Evolutionary conservation across 2,888 invertebrate genomes (phyloP).

Genomic region (Philhelius pedissequus): DNA sequence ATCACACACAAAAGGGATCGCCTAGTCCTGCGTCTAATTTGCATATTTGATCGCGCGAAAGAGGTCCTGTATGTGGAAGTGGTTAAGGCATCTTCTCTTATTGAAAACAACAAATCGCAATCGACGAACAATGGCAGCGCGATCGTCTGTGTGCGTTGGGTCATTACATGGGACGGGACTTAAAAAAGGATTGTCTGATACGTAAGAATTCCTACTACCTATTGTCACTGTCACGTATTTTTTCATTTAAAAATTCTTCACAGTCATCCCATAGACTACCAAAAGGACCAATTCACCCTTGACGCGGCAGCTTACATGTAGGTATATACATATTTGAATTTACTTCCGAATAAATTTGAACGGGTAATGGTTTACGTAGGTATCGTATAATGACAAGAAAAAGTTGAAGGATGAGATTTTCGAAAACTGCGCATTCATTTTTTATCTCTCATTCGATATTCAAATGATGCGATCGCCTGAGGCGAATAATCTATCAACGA

Average conservation of each 20-base stretch:
- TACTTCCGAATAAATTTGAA: slow-evolving; percentile 42
- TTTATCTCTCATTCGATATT: slow-evolving; percentile 51
- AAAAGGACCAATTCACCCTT: slow-evolving; percentile 58
- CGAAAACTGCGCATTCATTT: slow-evolving; percentile 43
- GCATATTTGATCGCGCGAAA: slow-evolving; percentile 69
- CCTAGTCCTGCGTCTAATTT: slow-evolving; percentile 64
- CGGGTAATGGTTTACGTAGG: background rate
- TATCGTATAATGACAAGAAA: background rate
- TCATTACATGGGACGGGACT: slow-evolving; percentile 47
- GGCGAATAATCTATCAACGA: slow-evolving; percentile 59
- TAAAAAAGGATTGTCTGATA: slow-evolving; percentile 44
- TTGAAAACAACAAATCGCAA: slow-evolving; percentile 47
- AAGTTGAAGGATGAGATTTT: slow-evolving; percentile 43
- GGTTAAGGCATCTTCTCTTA: slow-evolving; percentile 38
- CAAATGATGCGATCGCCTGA: slow-evolving; percentile 64
- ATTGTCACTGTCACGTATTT: slow-evolving; percentile 59
- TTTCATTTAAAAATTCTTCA: slow-evolving; percentile 10
- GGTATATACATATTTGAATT: slow-evolving; percentile 51
- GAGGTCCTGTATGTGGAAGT: slow-evolving; percentile 53
- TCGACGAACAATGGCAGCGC: slow-evolving; percentile 35
- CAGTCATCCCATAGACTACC: slow-evolving; percentile 22
- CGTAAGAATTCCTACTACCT: slow-evolving; percentile 54
- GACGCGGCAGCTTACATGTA: no score
- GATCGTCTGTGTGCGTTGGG: slow-evolving; percentile 59
- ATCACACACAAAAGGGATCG: slow-evolving; percentile 64